A percentile compares a stretch with the other conserved stretches of the same genome.
Evolutionary conservation across 2,113 vertebrate genomes (phyloP).

Genomic region (Athene cunicularia): DNA sequence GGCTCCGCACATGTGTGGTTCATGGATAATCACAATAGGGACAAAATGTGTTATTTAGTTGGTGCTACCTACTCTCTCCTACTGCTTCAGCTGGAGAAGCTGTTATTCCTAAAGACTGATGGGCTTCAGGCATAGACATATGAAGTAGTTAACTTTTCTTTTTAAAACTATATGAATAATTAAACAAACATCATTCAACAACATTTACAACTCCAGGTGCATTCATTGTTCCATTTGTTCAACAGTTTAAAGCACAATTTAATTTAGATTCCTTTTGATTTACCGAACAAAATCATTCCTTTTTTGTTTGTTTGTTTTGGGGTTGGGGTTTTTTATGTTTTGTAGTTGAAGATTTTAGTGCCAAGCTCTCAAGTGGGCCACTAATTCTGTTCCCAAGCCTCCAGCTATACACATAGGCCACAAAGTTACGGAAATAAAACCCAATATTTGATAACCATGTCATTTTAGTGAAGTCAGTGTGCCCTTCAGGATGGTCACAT

Average conservation of each 20-base stretch:
- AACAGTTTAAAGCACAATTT: background rate
- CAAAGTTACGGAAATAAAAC: background rate
- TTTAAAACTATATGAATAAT: background rate
- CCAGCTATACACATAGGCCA: background rate
- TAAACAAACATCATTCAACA: background rate
- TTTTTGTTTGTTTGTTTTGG: background rate
- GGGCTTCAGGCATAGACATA: background rate
- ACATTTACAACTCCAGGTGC: background rate
- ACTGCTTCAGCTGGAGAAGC: background rate
- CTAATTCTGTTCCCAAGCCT: background rate
- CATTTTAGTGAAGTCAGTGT: conserved; percentile 35
- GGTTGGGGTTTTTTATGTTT: background rate
- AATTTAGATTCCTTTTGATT: background rate
- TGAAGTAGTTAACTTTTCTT: background rate
- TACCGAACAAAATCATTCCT: background rate
- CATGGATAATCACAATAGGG: accelerated
- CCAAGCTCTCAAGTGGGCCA: background rate
- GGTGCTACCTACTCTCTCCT: background rate
- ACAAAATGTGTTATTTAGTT: background rate
- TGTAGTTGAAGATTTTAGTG: background rate
- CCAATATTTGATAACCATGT: background rate
- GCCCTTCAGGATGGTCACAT: background rate
- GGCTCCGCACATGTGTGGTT: background rate
- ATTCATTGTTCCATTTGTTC: background rate
- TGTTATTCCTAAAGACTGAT: background rate